Base-by-base conservation (phyloP, 2,888 invertebrate species). In the Himalopsyche anomala region DNA sequence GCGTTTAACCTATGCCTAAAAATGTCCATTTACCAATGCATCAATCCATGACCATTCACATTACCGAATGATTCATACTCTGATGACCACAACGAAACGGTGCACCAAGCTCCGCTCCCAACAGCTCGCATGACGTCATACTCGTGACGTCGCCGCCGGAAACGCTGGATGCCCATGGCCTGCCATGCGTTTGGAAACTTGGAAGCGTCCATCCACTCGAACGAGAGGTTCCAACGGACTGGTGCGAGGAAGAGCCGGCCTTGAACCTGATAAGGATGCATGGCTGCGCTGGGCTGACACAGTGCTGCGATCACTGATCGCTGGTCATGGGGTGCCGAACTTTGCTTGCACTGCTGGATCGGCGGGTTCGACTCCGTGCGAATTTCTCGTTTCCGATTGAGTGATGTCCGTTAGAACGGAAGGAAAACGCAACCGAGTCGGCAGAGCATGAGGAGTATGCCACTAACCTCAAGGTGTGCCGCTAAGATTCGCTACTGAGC, bases 301-400 rank as follows among this genome's bases (percentile, higher is more conserved):
- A 74, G 74, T 74, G 74, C 74, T 74, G 36, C 15, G 74, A 28
- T 74, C 74, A 36, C 74, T 15, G 74, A 74, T 74, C 36, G 74
- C 12, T 74, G 74, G 74, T 74, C 74, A 74, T 74, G 74, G 74
- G 74, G 74, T 74, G 74, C 74, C 74, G 74, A 74, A 74, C 74
- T 51, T 51, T 51, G 51, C 45, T 69, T 69, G 69, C 19, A 28
- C 28, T 11, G 28, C 74, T 74, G 74, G 28, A 74, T 74, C 38
- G 11, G 74, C 12, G 38, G 74, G 38, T 36, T 36, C 12, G 74
- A 38, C 15, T 15, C 74, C 38, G 74, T 74, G 74, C 15, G 74
- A 74, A 36, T 74, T 74, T 36, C 36, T 74, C 74, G 74, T 74
- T 74, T 74, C 74, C 74, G 74, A 74, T 74, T 74, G 74, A 74